A percentile compares a stretch with the other conserved stretches of the same genome.
Conservation (phyloP, 2,797 vertebrate species). For the Myotis vivesi region DNA sequence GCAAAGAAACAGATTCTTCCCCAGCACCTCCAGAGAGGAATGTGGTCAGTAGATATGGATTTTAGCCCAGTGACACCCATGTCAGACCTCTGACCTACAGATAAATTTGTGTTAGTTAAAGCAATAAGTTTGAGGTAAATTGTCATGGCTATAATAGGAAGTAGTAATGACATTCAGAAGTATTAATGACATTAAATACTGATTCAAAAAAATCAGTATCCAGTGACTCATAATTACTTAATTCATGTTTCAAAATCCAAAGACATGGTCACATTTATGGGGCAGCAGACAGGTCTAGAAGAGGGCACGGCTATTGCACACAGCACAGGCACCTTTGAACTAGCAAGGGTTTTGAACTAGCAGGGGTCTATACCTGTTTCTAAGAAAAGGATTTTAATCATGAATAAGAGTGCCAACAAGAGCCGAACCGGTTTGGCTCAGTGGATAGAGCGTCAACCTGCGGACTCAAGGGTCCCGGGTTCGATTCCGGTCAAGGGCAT, state of each 20-base stretch:
- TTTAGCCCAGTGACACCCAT: background rate
- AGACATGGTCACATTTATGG: background rate
- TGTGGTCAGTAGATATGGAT: background rate
- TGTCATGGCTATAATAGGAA: background rate
- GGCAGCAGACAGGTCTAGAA: background rate
- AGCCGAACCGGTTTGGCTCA: too few species aligned
- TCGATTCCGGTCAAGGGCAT: too few species aligned
- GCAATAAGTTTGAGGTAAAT: background rate
- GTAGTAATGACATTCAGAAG: background rate
- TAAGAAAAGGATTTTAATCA: background rate
- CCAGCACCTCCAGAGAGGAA: background rate
- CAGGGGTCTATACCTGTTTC: background rate
- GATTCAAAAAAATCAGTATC: background rate
- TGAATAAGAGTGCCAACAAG: background rate
- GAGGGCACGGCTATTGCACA: background rate
- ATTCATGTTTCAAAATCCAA: slow-evolving; percentile 21
- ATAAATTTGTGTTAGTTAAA: background rate
- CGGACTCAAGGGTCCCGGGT: too few species aligned
- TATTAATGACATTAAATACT: too few species aligned
- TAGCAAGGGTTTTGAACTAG: background rate
- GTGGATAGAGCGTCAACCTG: too few species aligned
- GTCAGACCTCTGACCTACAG: background rate
- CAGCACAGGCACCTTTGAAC: background rate
- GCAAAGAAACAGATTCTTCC: background rate
- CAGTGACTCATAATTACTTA: background rate